phyloP scores from a whole-genome alignment of 2,113 vertebrate species.

The Orthonyx spaldingii region DNA sequence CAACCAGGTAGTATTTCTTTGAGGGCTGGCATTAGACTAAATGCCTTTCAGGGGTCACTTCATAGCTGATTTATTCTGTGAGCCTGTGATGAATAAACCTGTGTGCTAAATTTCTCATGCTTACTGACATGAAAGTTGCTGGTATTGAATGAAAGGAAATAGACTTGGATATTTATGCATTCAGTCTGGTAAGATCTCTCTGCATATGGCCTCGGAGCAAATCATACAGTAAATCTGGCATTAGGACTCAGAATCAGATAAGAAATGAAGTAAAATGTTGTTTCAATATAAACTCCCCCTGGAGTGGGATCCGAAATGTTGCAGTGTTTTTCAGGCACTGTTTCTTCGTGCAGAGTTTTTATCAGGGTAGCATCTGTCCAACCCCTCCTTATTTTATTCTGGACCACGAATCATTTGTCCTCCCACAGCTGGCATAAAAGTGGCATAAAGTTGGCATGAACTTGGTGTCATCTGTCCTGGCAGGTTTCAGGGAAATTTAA shows the following conservation, averaged over 20 bases:
- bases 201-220: not conserved
- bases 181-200: not conserved
- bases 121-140: not conserved
- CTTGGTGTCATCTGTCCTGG: not conserved
- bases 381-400: not conserved
- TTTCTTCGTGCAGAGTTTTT: not conserved
- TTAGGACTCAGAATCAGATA: not conserved
- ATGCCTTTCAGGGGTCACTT: not conserved
- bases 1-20: not conserved
- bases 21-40: not conserved
- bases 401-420: not conserved
- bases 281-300: not conserved
- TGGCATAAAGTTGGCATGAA: not conserved
- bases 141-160: not conserved
- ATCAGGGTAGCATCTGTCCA: not conserved
- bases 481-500: not conserved
- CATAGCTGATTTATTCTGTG: not conserved
- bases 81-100: not conserved
- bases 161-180: not conserved
- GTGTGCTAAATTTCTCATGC: not conserved
- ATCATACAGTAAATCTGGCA: not conserved
- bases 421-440: not conserved
- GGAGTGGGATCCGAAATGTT: not conserved
- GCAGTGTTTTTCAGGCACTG: not conserved
- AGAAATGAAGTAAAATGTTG: not conserved